phyloP scores from a whole-genome alignment of 2,888 invertebrate genomes.

The Cheilosia scutellata region DNA sequence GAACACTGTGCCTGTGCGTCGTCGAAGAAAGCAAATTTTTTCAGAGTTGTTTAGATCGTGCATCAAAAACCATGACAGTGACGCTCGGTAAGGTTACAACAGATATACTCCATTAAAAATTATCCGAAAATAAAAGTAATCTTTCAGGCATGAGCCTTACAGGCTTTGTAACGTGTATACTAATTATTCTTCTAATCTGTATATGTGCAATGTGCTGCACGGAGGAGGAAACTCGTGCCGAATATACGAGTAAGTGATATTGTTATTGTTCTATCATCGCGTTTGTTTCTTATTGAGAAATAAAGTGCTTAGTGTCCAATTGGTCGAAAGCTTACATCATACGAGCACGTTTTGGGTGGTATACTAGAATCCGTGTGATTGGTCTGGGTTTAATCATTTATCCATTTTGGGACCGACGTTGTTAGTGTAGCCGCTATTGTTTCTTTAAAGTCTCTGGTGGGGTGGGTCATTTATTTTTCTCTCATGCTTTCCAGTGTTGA shows the following conservation, averaged over 20 bases:
- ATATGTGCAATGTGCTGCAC: constrained; percentile 36
- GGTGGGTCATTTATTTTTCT: no score
- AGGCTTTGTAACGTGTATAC: constrained; percentile 29
- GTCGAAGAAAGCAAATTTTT: not conserved
- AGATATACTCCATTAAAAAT: not conserved
- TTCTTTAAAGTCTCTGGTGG: no score
- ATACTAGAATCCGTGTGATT: not conserved
- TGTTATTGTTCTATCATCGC: not conserved
- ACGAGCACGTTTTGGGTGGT: not conserved
- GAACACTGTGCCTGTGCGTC: not conserved
- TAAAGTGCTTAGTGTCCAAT: not conserved
- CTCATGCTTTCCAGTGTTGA: no score
- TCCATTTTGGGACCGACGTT: no score
- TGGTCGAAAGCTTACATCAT: not conserved
- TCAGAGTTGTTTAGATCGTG: not conserved
- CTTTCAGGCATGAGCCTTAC: constrained; percentile 34
- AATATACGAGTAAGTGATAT: constrained; percentile 52
- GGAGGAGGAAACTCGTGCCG: not conserved
- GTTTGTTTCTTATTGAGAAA: not conserved
- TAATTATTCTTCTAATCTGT: constrained; percentile 31
- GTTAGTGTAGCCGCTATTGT: no score
- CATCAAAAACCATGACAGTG: not conserved
- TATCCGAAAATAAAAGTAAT: constrained; percentile 5
- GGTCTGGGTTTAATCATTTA: no score
- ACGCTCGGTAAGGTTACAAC: constrained; percentile 28